These are phyloP conservation scores for Ploceus nigricollis DNA, from an alignment of 2,113 vertebrate genomes.

Conservation along the genomic window DNA sequence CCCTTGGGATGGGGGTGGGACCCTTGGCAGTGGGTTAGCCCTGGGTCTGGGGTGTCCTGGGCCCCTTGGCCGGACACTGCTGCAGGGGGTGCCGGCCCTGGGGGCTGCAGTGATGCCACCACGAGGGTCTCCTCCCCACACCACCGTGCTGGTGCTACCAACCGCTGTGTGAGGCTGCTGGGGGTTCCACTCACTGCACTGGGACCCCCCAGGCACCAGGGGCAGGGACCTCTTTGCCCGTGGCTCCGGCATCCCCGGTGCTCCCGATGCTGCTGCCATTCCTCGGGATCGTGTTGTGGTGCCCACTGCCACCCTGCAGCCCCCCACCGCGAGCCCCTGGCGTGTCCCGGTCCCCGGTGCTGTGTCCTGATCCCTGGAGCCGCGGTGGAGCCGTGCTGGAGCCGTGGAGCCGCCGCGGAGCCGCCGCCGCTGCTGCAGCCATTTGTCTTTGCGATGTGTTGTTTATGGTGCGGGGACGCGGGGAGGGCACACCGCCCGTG, in stretches of 20 bases:
- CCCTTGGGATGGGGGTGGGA: background rate
- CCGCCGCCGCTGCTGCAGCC: background rate
- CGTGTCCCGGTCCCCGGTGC: background rate
- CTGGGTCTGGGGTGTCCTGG: background rate
- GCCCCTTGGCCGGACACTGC: background rate
- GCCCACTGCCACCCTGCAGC: rapidly evolving
- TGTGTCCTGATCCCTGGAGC: background rate
- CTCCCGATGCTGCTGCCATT: rapidly evolving
- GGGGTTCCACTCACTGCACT: rapidly evolving
- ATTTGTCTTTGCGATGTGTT: background rate
- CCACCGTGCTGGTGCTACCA: rapidly evolving
- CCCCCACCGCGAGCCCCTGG: rapidly evolving
- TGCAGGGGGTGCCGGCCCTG: background rate
- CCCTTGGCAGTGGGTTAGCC: rapidly evolving
- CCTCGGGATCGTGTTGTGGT: rapidly evolving
- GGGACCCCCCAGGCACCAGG: background rate
- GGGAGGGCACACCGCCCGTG: background rate
- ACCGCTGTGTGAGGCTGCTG: background rate
- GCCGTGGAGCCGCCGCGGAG: background rate
- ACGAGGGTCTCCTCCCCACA: background rate
- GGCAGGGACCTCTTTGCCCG: rapidly evolving
- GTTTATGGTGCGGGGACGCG: background rate
- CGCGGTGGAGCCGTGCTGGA: background rate
- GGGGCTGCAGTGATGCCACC: background rate
- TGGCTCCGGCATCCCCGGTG: rapidly evolving